These are phyloP conservation scores for Malurus alboscapulatus DNA, from an alignment of 2,113 vertebrate species.

Conservation along the genomic window DNA sequence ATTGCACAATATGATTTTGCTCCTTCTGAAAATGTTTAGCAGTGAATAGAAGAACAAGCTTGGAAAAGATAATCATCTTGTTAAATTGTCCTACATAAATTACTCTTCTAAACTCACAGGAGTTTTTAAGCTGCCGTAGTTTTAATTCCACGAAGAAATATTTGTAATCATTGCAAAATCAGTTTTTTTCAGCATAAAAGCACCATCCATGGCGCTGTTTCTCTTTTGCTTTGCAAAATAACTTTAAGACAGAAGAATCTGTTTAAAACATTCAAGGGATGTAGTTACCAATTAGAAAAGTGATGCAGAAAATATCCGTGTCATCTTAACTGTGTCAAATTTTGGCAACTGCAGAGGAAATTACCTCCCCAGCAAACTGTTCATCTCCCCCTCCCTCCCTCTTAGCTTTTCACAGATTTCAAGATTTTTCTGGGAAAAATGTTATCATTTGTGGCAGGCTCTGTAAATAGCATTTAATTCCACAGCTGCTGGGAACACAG, in stretches of 20 bases:
- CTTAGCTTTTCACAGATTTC: neutral
- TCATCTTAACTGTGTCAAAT: neutral
- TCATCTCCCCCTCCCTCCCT: neutral
- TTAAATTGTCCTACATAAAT: neutral
- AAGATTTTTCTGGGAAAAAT: neutral
- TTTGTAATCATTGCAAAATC: neutral
- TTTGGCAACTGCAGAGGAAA: neutral
- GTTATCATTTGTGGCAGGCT: neutral
- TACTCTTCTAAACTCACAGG: neutral
- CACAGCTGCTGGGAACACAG: neutral
- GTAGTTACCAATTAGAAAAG: neutral
- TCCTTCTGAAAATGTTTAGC: neutral
- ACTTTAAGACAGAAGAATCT: neutral
- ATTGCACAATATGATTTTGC: neutral
- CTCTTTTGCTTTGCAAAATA: neutral
- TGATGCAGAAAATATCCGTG: neutral
- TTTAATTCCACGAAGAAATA: neutral
- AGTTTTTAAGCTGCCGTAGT: neutral
- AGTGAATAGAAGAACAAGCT: neutral
- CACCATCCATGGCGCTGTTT: neutral
- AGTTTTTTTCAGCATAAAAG: neutral
- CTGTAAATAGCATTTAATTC: neutral
- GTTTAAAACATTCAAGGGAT: slow-evolving; percentile 5
- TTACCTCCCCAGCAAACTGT: neutral
- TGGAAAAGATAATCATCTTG: neutral